Evolutionary conservation across 2,888 invertebrate genomes (phyloP).

Genomic region (Drosophila sordidapex): DNA sequence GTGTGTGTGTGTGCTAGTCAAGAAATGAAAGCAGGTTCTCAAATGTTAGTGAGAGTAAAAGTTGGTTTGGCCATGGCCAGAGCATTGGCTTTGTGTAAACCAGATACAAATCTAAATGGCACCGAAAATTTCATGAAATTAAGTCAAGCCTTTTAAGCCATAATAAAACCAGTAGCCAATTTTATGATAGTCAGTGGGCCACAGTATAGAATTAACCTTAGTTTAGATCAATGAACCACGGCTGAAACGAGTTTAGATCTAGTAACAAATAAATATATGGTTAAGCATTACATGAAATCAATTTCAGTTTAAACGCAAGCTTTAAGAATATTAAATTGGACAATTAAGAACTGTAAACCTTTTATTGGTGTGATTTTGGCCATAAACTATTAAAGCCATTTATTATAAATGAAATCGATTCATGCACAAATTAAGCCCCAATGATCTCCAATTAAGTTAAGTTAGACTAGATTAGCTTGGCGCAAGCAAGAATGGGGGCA

Average conservation of each 20-base stretch:
- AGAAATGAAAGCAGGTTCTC: conserved; percentile 45
- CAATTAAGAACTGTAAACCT: not conserved
- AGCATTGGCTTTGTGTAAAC: conserved; percentile 22
- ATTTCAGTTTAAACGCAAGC: not conserved
- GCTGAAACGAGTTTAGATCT: not conserved
- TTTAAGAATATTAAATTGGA: not conserved
- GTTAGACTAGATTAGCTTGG: not conserved
- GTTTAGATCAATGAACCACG: conserved; percentile 40
- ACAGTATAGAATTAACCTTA: not conserved
- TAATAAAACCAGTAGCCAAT: conserved; percentile 36
- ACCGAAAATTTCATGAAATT: conserved; percentile 17
- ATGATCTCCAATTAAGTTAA: not conserved
- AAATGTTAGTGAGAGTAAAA: conserved; percentile 42
- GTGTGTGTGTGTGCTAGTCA: conserved; percentile 6
- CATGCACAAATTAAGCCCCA: not conserved
- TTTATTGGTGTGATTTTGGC: not conserved
- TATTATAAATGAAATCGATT: no score
- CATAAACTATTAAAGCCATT: not conserved
- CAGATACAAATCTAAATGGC: conserved; percentile 57
- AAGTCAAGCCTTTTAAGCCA: conserved; percentile 28
- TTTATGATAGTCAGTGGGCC: conserved; percentile 16
- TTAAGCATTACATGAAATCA: not conserved
- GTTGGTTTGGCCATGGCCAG: conserved; percentile 23
- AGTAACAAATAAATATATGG: not conserved
- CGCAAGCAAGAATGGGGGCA: no score